Conservation (phyloP, 2,888 invertebrate species). For the Phengaris alcon region DNA sequence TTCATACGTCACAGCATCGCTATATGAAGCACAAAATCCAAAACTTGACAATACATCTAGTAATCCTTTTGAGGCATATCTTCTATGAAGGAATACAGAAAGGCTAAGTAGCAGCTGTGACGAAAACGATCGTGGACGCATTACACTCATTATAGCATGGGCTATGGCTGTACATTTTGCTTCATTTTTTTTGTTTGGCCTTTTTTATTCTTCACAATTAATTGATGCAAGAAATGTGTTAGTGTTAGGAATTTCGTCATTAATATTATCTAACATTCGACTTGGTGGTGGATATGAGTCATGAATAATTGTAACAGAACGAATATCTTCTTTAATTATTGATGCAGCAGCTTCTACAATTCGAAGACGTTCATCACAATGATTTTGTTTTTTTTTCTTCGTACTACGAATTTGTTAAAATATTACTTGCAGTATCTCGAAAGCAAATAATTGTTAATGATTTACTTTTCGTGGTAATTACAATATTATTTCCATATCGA, state of each 20-base stretch:
- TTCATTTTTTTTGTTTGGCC: slow-evolving; percentile 44
- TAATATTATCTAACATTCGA: slow-evolving; percentile 46
- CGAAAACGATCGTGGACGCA: slow-evolving; percentile 41
- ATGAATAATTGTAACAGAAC: too few species aligned
- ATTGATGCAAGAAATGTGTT: slow-evolving; percentile 47
- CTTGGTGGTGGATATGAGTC: slow-evolving; percentile 50
- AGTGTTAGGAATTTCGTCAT: slow-evolving; percentile 44
- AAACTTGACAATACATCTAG: slow-evolving; percentile 48
- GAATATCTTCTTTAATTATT: slow-evolving; percentile 50
- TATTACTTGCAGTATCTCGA: slow-evolving; percentile 47
- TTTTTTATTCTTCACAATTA: slow-evolving; percentile 46
- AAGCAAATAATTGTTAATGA: slow-evolving; percentile 49
- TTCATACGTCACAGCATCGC: slow-evolving; percentile 44
- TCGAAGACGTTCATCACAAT: slow-evolving; percentile 46
- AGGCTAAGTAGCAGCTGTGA: slow-evolving; percentile 45
- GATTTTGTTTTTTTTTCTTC: slow-evolving; percentile 33
- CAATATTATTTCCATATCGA: slow-evolving; percentile 45
- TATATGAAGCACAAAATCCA: slow-evolving; percentile 50
- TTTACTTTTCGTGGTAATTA: slow-evolving; percentile 45
- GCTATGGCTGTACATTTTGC: slow-evolving; percentile 49
- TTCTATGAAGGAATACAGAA: slow-evolving; percentile 47
- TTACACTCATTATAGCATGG: slow-evolving; percentile 48
- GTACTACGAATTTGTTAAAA: slow-evolving; percentile 46
- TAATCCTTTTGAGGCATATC: slow-evolving; percentile 49
- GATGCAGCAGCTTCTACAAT: slow-evolving; percentile 54